Percentiles rank a stretch among this genome's conserved stretches.
phyloP scores from a whole-genome alignment of 1,140 invertebrate species.

The Rhyzopertha dominica region DNA sequence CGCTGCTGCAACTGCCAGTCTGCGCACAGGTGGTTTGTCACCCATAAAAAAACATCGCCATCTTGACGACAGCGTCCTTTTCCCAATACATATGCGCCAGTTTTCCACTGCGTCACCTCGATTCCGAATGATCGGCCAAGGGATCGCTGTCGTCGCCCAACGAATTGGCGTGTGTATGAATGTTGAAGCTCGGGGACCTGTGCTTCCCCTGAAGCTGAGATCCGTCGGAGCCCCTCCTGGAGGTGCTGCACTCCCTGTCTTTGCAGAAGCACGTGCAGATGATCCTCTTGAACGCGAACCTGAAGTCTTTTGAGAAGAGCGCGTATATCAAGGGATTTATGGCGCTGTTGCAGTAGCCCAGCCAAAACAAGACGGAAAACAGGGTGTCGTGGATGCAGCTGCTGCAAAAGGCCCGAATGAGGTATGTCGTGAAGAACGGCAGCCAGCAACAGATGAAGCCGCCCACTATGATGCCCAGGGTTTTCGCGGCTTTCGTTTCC shows the following conservation, averaged over 20 bases:
- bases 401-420: conserved; percentile 76
- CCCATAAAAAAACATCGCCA: conserved; percentile 38
- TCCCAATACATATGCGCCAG: conserved; percentile 20
- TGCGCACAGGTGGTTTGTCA: too few relatives aligned
- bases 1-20: too few relatives aligned
- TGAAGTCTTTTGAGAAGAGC: conserved; percentile 87
- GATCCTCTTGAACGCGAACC: conserved; percentile 86
- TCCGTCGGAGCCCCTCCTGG: conserved; percentile 60
- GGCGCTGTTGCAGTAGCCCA: conserved; percentile 95
- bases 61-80: conserved; percentile 34
- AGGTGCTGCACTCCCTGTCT: conserved; percentile 39
- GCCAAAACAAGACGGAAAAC: conserved; percentile 92
- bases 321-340: conserved; percentile 92
- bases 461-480: conserved; percentile 88
- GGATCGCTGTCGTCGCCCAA: conserved; percentile 53
- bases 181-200: conserved; percentile 49
- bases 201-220: conserved; percentile 53
- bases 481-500: conserved; percentile 93
- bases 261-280: conserved; percentile 77
- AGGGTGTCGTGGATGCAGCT: conserved; percentile 73
- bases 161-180: conserved; percentile 43
- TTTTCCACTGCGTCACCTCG: conserved; percentile 50
- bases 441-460: conserved; percentile 92
- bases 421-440: conserved; percentile 92
- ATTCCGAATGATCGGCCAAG: conserved; percentile 48